Evolutionary conservation across 2,888 invertebrate species (phyloP).

Genomic region (Pyrgus malvae): DNA sequence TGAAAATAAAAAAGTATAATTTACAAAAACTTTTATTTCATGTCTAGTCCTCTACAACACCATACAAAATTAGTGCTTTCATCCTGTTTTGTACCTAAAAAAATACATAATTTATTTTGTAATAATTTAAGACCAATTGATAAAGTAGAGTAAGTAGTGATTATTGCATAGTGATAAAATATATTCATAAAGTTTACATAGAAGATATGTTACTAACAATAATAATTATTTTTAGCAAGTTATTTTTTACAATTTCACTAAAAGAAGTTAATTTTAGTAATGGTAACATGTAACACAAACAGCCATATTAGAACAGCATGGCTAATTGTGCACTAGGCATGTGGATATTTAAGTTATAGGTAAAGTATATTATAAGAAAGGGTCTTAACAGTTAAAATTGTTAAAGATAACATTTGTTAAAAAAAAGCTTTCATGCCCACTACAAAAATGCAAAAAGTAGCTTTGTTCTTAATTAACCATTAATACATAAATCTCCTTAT

Average conservation of each 20-base stretch:
- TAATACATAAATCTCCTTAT: background rate
- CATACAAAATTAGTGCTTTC: conserved; percentile 61
- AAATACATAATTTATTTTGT: conserved; percentile 45
- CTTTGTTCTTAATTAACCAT: background rate
- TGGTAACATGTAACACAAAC: too few relatives aligned
- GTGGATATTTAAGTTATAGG: background rate
- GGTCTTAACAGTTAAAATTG: background rate
- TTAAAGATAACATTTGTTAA: conserved; percentile 1
- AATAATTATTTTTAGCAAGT: too few relatives aligned
- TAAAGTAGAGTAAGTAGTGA: background rate
- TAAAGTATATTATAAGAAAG: background rate
- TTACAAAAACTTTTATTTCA: conserved; percentile 57
- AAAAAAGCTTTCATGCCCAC: conserved; percentile 9
- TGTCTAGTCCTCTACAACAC: conserved; percentile 58
- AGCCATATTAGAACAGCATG: too few relatives aligned
- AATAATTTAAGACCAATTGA: background rate
- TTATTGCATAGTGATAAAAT: too few relatives aligned
- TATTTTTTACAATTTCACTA: too few relatives aligned
- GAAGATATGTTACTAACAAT: conserved; percentile 35
- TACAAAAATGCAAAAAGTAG: conserved; percentile 24
- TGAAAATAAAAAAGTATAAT: conserved; percentile 31
- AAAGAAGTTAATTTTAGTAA: too few relatives aligned
- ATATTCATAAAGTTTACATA: conserved; percentile 35
- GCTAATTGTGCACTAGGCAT: too few relatives aligned
- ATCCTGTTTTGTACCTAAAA: conserved; percentile 60